These are phyloP conservation scores for Teleogryllus oceanicus DNA, from an alignment of 2,888 invertebrate species.

Conservation along the genomic window DNA sequence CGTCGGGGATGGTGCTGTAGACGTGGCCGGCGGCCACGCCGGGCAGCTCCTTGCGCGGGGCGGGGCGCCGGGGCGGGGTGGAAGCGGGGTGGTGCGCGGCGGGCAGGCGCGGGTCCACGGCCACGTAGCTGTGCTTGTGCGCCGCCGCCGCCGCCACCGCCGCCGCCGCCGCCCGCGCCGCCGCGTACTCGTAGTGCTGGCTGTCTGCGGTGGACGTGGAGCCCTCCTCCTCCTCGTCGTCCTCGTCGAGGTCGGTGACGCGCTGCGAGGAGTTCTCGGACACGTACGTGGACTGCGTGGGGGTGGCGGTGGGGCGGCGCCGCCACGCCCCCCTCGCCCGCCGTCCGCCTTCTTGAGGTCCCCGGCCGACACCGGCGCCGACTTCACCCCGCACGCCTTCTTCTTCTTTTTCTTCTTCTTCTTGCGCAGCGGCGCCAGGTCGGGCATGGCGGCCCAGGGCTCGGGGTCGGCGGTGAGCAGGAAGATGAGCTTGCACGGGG, in stretches of 20 bases:
- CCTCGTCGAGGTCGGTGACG: slow-evolving; percentile 56
- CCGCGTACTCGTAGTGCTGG: slow-evolving; percentile 61
- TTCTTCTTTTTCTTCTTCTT: slow-evolving; percentile 35
- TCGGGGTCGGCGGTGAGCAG: slow-evolving; percentile 62
- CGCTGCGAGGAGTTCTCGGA: slow-evolving; percentile 47
- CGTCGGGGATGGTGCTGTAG: slow-evolving; percentile 37
- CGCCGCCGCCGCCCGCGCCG: neutral
- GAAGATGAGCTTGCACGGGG: slow-evolving; percentile 58
- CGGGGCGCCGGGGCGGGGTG: slow-evolving; percentile 26
- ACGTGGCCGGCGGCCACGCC: slow-evolving; percentile 30
- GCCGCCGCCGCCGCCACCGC: too few species aligned
- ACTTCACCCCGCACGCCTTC: slow-evolving; percentile 24
- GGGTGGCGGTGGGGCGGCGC: too few species aligned
- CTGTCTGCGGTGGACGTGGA: slow-evolving; percentile 50
- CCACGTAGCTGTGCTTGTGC: slow-evolving; percentile 26
- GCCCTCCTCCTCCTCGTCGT: slow-evolving; percentile 42
- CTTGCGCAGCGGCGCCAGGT: slow-evolving; percentile 54
- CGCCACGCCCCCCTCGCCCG: slow-evolving; percentile 24
- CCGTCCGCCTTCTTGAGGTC: slow-evolving; percentile 32
- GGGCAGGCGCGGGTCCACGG: slow-evolving; percentile 19
- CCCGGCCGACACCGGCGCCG: slow-evolving; percentile 28
- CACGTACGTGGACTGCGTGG: slow-evolving; percentile 60
- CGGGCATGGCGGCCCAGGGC: slow-evolving; percentile 70
- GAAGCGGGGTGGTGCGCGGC: slow-evolving; percentile 18
- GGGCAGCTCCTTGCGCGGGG: slow-evolving; percentile 33